Conservation (phyloP, 30 jellyfish, hydroid and myxozoan species). For the Cassiopea xamachana region DNA sequence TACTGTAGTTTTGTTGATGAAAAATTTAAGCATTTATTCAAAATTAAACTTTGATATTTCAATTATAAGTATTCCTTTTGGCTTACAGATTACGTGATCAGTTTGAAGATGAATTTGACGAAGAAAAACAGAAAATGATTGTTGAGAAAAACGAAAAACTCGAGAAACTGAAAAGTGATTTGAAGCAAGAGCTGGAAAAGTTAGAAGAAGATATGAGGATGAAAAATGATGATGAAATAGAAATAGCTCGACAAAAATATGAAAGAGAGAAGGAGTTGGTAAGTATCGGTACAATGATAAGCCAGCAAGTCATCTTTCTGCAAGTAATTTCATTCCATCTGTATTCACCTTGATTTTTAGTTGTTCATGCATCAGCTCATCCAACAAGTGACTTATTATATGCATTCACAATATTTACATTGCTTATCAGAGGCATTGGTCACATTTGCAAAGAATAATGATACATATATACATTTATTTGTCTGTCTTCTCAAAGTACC, state of each 20-base stretch:
- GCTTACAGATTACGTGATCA: conserved; percentile 32
- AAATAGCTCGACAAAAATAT: conserved; percentile 18
- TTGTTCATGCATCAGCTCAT: too few species aligned
- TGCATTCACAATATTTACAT: too few species aligned
- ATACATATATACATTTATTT: too few species aligned
- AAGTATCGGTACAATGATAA: background rate
- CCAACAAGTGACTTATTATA: too few species aligned
- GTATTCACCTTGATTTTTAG: too few species aligned
- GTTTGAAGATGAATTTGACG: conserved; percentile 45
- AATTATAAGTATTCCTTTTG: background rate
- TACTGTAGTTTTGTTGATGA: too few species aligned
- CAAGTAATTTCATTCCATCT: too few species aligned
- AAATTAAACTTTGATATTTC: background rate
- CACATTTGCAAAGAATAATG: too few species aligned
- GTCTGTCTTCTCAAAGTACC: too few species aligned
- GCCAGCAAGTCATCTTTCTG: too few species aligned
- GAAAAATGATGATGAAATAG: conserved; percentile 61
- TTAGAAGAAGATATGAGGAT: conserved; percentile 20
- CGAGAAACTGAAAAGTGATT: conserved; percentile 16
- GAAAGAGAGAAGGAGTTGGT: conserved; percentile 72
- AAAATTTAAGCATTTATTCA: background rate
- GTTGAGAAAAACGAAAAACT: conserved; percentile 24
- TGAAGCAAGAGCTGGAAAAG: conserved; percentile 36
- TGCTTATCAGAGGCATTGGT: too few species aligned
- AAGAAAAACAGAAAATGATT: conserved; percentile 22